Conservation (phyloP, 2,888 invertebrate genomes). For the Eristalinus aeneus region DNA sequence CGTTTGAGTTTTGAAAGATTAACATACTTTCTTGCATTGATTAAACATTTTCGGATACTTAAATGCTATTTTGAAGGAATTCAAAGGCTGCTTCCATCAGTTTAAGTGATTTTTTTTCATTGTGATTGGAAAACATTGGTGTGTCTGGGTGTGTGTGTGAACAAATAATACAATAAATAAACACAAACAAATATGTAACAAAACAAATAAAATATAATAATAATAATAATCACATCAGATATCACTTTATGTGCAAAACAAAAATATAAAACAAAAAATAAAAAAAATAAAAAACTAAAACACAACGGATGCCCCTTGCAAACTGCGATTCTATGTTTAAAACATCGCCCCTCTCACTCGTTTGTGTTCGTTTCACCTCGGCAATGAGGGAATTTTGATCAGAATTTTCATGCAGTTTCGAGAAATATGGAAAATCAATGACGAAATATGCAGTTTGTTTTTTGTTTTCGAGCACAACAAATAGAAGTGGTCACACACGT, state of each 20-base stretch:
- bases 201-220: slow-evolving; percentile 28
- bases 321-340: not conserved
- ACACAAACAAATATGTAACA: slow-evolving; percentile 29
- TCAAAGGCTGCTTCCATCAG: slow-evolving; percentile 34
- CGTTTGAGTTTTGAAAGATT: slow-evolving; percentile 1
- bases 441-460: no score
- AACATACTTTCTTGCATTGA: slow-evolving; percentile 54
- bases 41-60: slow-evolving; percentile 40
- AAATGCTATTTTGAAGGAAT: slow-evolving; percentile 69
- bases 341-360: not conserved
- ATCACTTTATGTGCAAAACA: slow-evolving; percentile 58
- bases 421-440: no score
- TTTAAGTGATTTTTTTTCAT: slow-evolving; percentile 1
- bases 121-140: slow-evolving; percentile 6
- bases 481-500: not conserved
- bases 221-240: slow-evolving; percentile 64
- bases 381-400: no score
- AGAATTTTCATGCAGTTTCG: no score
- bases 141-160: slow-evolving; percentile 6
- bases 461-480: no score
- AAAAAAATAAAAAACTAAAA: not conserved
- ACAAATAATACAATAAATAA: slow-evolving; percentile 24
- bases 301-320: not conserved
- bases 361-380: not conserved
- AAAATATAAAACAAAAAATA: slow-evolving; percentile 43